Base-by-base conservation (phyloP, 1,140 invertebrate genomes). In the Mercenaria mercenaria region DNA sequence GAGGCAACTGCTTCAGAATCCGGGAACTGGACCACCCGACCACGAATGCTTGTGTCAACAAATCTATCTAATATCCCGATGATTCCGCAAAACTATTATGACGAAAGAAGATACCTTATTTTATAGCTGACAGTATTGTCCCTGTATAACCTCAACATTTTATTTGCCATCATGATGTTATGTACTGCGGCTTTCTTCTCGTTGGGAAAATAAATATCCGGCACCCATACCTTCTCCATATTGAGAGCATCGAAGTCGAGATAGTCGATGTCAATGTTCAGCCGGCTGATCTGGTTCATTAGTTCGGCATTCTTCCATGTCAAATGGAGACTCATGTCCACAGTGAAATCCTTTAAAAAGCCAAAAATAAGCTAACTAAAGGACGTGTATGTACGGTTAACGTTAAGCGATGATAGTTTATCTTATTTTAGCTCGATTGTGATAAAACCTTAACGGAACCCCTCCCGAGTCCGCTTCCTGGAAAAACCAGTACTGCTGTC, bases 121-220 rank as follows among this genome's bases (percentile, higher is more conserved):
- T 83, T 91, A 86, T 94, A 95, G 18, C 89, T 91, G 20, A 95
- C 69, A 37, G 86, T 95, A 11, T 97, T 97, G 87, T 97, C 96
- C 8, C 96, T 96, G 74, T 95, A 91, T 1, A 96, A 91, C 23
- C 95, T 90, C 79, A 96, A 92, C 50, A 96, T 94, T 52, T 95
- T 94, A 91, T 96, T 96, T 0, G 95, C 94, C 41, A 95, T 94
- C 85, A 96, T 96, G 4, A 96, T 94, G 52, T 94, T 82, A 90
- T 96, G 96, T 72, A 96, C 95, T 39, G 93, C 92, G 0, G 96
- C 96, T 52, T 94, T 92, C 93, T 96, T 96, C 79, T 96, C 95
- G 88, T 96, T 96, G 29, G 95, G 93, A 90, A 96, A 96, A 89
- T 96, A 96, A 20, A 96, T 89, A 83, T 96, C 96, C 0, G 96